Conservation (phyloP, 2,113 vertebrate genomes). For the Dendropsophus ebraccatus region DNA sequence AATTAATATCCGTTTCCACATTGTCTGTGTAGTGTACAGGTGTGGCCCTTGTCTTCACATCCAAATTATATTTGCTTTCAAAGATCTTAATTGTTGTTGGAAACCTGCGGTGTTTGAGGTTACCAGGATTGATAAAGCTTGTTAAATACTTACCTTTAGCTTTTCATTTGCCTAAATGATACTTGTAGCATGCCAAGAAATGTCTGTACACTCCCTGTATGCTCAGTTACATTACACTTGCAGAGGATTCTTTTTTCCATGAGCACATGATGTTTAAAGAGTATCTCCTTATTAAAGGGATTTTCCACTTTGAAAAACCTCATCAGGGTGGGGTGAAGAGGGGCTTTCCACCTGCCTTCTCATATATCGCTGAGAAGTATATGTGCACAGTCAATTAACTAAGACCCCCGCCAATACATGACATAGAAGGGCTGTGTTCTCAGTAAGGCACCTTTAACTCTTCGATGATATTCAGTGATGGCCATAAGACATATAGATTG, state of each 20-base stretch:
- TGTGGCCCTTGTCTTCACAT: constrained; percentile 39
- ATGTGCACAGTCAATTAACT: too few relatives aligned
- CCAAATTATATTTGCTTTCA: constrained; percentile 50
- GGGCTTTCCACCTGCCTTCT: too few relatives aligned
- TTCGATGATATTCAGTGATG: too few relatives aligned
- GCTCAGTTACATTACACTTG: neutral
- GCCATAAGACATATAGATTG: too few relatives aligned
- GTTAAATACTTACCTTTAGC: constrained; percentile 39
- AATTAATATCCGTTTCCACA: constrained; percentile 47
- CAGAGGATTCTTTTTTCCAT: neutral
- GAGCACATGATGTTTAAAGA: neutral
- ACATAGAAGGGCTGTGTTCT: too few relatives aligned
- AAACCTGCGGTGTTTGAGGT: constrained; percentile 50
- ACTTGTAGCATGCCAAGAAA: constrained; percentile 8
- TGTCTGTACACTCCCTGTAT: constrained; percentile 27
- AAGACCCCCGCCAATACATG: too few relatives aligned
- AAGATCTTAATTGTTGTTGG: constrained; percentile 52
- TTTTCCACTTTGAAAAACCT: neutral
- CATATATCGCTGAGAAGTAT: too few relatives aligned
- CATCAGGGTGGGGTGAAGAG: too few relatives aligned
- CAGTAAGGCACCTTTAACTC: too few relatives aligned
- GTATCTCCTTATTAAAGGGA: neutral
- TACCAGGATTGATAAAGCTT: constrained; percentile 44
- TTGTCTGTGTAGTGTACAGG: constrained; percentile 41
- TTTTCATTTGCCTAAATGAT: constrained; percentile 32